Evolutionary conservation across 37 sponge, comb jelly and placozoan species (phyloP).

Genomic region (Theonella swinhoei): DNA sequence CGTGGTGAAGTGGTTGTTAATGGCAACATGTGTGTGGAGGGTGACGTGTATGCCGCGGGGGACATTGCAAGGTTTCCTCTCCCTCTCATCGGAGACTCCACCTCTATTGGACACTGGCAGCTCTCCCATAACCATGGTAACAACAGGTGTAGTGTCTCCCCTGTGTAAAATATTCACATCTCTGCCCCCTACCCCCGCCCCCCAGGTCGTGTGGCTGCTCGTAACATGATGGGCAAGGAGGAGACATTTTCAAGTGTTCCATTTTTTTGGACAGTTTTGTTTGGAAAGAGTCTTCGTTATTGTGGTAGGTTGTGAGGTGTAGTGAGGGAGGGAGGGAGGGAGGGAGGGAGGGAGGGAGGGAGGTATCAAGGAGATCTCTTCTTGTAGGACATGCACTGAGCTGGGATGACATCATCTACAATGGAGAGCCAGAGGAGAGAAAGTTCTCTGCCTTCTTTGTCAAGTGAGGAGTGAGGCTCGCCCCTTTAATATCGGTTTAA

Average conservation of each 20-base stretch:
- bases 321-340: too few relatives aligned
- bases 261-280: constrained; percentile 94
- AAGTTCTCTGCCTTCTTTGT: constrained; percentile 86
- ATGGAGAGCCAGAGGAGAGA: constrained; percentile 79
- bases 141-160: too few relatives aligned
- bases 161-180: neutral
- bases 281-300: constrained; percentile 89
- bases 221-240: constrained; percentile 82
- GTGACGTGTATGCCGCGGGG: constrained; percentile 87
- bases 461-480: constrained; percentile 52
- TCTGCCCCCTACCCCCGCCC: neutral
- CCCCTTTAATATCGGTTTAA: neutral
- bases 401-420: constrained; percentile 83
- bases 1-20: constrained; percentile 82
- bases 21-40: constrained; percentile 74
- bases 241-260: constrained; percentile 79
- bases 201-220: constrained; percentile 82
- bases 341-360: neutral
- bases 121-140: constrained; percentile 88
- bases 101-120: constrained; percentile 96
- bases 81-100: constrained; percentile 63
- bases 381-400: constrained; percentile 60
- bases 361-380: too few relatives aligned
- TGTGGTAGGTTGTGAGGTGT: constrained; percentile 67
- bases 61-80: constrained; percentile 89